Evolutionary conservation across 2,888 invertebrate species (phyloP).

Genomic region (Noctua janthe): DNA sequence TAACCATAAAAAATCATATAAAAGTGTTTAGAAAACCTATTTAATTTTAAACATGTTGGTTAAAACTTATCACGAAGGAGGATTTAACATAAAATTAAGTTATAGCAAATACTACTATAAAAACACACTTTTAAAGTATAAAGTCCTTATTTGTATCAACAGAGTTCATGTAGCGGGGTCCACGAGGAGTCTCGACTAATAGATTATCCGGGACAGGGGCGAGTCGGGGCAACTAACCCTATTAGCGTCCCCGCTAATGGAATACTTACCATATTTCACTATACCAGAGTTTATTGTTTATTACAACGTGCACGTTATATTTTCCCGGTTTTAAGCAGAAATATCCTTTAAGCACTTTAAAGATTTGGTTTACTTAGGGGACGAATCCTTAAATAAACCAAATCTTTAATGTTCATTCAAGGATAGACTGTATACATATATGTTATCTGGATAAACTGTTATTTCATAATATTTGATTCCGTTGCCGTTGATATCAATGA

Average conservation of each 20-base stretch:
- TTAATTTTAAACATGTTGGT: too few species aligned
- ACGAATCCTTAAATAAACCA: not conserved
- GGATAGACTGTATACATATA: too few species aligned
- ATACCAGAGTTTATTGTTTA: conserved; percentile 21
- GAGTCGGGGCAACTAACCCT: conserved; percentile 42
- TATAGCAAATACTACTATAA: not conserved
- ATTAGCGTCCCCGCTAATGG: conserved; percentile 43
- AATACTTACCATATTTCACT: conserved; percentile 42
- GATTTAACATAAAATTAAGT: not conserved
- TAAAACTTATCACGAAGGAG: not conserved
- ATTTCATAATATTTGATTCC: not conserved
- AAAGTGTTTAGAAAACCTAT: not conserved
- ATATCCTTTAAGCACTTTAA: not conserved
- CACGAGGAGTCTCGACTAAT: conserved; percentile 25
- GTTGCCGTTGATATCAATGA: not conserved
- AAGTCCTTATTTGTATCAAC: conserved; percentile 7
- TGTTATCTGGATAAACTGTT: not conserved
- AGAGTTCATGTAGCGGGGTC: conserved; percentile 18
- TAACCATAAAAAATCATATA: not conserved
- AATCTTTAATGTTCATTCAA: not conserved
- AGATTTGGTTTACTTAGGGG: not conserved
- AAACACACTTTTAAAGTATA: not conserved
- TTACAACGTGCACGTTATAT: not conserved
- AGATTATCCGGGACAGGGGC: conserved; percentile 28
- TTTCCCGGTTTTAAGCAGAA: not conserved